Conservation (phyloP, 2,888 invertebrate genomes). For the Spisula subtruncata region DNA sequence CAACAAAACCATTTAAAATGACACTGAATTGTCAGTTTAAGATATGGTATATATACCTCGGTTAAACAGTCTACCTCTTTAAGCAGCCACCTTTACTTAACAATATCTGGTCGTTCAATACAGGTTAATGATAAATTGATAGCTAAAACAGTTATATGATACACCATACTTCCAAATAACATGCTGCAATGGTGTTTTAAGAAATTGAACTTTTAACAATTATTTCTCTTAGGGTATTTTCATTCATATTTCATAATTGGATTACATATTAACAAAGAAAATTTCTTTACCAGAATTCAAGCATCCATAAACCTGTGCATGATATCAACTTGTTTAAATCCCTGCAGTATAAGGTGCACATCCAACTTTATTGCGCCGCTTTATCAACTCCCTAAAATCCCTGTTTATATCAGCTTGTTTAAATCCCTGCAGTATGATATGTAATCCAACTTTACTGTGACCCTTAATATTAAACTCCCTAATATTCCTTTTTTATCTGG, state of each 20-base stretch:
- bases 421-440: neutral
- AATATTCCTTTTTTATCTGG: neutral
- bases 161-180: no score
- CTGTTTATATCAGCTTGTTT: neutral
- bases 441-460: neutral
- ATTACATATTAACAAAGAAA: neutral
- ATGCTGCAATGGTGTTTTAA: no score
- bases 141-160: no score
- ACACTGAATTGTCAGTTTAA: no score
- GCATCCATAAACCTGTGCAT: neutral
- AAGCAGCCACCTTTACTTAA: no score
- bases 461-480: neutral
- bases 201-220: no score
- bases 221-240: no score
- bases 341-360: neutral
- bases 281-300: neutral
- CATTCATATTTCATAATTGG: neutral
- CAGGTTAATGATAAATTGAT: no score
- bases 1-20: no score
- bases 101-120: no score
- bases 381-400: neutral
- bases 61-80: no score
- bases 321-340: neutral
- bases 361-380: neutral
- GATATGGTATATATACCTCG: no score